These are phyloP conservation scores for Montipora sp. DNA, from an alignment of 64 coral and sea anemone species.

Conservation along the genomic window DNA sequence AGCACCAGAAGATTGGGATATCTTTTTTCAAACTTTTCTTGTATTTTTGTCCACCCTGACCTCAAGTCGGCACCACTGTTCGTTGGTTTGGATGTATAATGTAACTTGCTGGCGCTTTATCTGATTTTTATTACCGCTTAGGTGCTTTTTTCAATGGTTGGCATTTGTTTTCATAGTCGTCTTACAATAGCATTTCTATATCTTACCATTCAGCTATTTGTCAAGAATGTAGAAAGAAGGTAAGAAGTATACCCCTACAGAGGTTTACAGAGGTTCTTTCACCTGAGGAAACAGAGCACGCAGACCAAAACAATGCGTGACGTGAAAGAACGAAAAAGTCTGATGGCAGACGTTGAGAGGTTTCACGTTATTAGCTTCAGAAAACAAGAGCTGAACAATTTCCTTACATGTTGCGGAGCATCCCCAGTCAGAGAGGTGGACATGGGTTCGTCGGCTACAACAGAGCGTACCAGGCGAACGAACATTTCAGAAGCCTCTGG, in stretches of 20 bases:
- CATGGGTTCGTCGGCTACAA: neutral
- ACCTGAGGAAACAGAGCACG: neutral
- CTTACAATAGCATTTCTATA: neutral
- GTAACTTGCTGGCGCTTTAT: neutral
- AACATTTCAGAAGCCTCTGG: neutral
- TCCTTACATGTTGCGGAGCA: slow-evolving; percentile 2
- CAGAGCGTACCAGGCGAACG: slow-evolving; percentile 7
- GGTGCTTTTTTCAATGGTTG: no score
- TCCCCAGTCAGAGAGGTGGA: neutral
- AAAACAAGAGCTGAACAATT: slow-evolving; percentile 26
- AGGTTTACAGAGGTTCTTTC: neutral
- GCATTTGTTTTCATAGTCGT: slow-evolving; percentile 1
- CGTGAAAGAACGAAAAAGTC: neutral
- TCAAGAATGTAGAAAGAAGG: slow-evolving; percentile 16
- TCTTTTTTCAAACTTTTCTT: no score
- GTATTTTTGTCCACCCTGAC: neutral
- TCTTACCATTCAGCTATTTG: slow-evolving; percentile 45
- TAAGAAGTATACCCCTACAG: neutral
- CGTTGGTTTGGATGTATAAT: neutral
- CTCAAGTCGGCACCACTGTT: neutral
- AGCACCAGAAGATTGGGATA: no score
- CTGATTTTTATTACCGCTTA: neutral
- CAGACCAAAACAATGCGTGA: neutral
- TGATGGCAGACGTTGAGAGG: neutral
- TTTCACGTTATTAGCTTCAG: slow-evolving; percentile 3